Conservation (phyloP, 2,113 vertebrate species). For the Chrysemys picta region DNA sequence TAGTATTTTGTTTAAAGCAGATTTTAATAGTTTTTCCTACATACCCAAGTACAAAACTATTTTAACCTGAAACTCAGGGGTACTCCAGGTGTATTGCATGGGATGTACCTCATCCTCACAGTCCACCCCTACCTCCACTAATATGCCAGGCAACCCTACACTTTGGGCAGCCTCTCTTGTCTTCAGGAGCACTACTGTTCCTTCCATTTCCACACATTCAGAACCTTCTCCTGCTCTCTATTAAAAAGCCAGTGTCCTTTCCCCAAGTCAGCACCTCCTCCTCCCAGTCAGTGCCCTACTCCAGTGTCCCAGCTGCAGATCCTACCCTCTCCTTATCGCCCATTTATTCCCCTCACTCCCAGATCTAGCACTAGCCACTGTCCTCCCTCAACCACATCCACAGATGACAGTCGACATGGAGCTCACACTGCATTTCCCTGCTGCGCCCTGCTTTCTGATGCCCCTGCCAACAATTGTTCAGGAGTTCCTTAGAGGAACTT, state of each 20-base stretch:
- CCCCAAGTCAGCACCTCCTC: neutral
- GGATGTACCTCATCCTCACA: neutral
- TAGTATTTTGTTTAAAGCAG: neutral
- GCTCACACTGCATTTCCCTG: neutral
- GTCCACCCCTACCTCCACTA: fast-evolving
- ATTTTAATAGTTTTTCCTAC: neutral
- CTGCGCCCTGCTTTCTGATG: neutral
- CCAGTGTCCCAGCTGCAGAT: neutral
- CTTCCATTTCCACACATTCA: neutral
- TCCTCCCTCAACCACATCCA: neutral
- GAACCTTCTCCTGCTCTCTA: neutral
- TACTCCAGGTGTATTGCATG: fast-evolving
- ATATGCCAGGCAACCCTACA: no score
- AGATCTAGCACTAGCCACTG: neutral
- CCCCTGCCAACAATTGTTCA: neutral
- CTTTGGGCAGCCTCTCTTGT: neutral
- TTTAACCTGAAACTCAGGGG: fast-evolving
- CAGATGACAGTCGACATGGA: neutral
- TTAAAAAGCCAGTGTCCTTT: neutral
- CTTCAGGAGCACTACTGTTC: neutral
- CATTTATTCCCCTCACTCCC: neutral
- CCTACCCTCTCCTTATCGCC: neutral
- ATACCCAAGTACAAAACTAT: fast-evolving
- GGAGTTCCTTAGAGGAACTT: neutral
- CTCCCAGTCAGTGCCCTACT: neutral